phyloP scores from a whole-genome alignment of 2,797 vertebrate genomes.

The Poecile montanus region DNA sequence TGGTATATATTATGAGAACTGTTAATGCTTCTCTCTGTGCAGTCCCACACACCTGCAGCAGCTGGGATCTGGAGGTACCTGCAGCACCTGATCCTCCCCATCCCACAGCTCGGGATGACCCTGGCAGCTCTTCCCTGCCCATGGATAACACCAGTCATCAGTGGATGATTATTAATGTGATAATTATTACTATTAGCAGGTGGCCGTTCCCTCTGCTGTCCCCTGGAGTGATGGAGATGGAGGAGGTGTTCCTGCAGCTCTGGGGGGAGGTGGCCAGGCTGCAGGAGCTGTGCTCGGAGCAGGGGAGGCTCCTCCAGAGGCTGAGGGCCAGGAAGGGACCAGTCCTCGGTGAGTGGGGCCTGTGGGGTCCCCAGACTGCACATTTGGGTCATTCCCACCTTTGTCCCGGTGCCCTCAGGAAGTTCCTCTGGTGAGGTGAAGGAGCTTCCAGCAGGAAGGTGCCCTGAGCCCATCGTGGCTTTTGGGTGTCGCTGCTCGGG shows the following conservation, averaged over 20 bases:
- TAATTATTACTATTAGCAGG: accelerated
- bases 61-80: neutral
- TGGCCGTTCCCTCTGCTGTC: accelerated
- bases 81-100: neutral
- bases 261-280: slow-evolving; percentile 80
- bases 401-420: accelerated
- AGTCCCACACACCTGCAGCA: accelerated
- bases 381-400: accelerated
- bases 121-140: neutral
- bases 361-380: accelerated
- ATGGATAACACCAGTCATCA: accelerated
- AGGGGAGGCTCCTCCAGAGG: slow-evolving; percentile 80
- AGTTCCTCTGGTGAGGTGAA: neutral
- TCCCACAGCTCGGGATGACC: neutral
- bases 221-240: slow-evolving; percentile 63
- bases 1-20: neutral
- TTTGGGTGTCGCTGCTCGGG: neutral
- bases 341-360: slow-evolving; percentile 68
- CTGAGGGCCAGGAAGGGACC: slow-evolving; percentile 72
- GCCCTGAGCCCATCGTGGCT: neutral
- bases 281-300: slow-evolving; percentile 80
- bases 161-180: accelerated
- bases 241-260: slow-evolving; percentile 80
- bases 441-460: neutral
- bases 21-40: neutral